Base-by-base conservation (phyloP, 1,140 invertebrate genomes). In the Scaptodrosophila lebanonensis region DNA sequence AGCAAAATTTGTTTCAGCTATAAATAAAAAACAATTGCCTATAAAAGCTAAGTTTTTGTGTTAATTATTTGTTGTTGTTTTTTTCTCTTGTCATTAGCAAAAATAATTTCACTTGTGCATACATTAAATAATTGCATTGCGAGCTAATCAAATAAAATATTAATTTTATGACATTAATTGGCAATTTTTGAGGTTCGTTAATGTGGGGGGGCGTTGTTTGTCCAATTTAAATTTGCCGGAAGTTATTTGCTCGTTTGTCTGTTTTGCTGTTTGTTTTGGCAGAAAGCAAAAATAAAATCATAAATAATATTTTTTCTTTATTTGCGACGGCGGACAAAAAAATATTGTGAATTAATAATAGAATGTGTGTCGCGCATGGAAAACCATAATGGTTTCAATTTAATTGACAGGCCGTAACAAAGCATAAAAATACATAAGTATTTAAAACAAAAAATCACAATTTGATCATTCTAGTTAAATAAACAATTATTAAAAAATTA, bases 231-330 rank as follows among this genome's bases (percentile, higher is more conserved):
- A 64, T 56, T 50, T 33, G 20, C 53, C 66, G 65, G 60, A 70
- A 60, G 66, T 60, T 64, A 69, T 70, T 68, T 61, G 51, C 49
- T n/a, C n/a, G n/a, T n/a, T n/a, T 51, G 47, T 57, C 38, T 56
- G 62, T 39, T 60, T 51, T 64, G 49, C 43, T 56, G 50, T 64
- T 59, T 53, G 54, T 50, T 54, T 62, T 50, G 52, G 57, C 49
- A 62, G 57, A 62, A 52, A 36, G 25, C 1, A 40, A 39, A 2
- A 11, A 13, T 29, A 30, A 42, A 32, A 32, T n/a, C n/a, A 15
- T 13, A 39, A 39, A 39, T 38, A 17, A 62, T 53, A 11, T 38
- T 43, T 13, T 45, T 18, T 11, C 16, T 11, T 22, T 7, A 18
- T 25, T 36, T 56, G n/a, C n/a, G n/a, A n/a, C n/a, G 48, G 39